A percentile compares a stretch with the other conserved stretches of the same genome.
These are phyloP conservation scores for Ceriagrion tenellum DNA, from an alignment of 2,888 invertebrate species.

Conservation along the genomic window DNA sequence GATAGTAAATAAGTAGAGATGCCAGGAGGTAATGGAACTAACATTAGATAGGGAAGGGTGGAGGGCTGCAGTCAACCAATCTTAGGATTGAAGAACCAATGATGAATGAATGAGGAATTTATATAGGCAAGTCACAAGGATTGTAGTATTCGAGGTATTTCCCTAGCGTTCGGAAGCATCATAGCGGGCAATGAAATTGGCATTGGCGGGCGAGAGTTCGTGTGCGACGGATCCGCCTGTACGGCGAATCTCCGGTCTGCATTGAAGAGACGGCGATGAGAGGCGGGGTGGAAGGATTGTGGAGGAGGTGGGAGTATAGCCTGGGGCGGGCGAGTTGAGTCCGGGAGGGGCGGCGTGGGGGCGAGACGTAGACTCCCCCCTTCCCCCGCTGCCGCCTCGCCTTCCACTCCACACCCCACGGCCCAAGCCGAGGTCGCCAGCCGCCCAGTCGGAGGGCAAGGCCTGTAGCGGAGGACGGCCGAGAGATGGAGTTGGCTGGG, in stretches of 20 bases:
- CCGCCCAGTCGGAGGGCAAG: neutral
- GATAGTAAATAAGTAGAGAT: too few species aligned
- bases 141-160: too few species aligned
- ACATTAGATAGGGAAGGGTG: too few species aligned
- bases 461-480: neutral
- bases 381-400: neutral
- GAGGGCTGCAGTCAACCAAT: too few species aligned
- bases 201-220: neutral
- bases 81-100: too few species aligned
- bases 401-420: neutral
- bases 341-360: neutral
- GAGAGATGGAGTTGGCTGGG: neutral
- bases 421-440: neutral
- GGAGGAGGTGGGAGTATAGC: neutral
- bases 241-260: neutral
- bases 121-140: too few species aligned
- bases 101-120: too few species aligned
- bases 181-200: neutral
- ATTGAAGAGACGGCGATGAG: neutral
- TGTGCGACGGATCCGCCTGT: neutral
- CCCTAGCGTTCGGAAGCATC: neutral
- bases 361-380: neutral
- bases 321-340: neutral
- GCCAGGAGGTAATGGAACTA: too few species aligned
- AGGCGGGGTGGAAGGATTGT: neutral